Percentiles rank a stretch among this genome's conserved stretches.
Conservation (phyloP, 2,113 vertebrate genomes). For the Pterocles burchelli region DNA sequence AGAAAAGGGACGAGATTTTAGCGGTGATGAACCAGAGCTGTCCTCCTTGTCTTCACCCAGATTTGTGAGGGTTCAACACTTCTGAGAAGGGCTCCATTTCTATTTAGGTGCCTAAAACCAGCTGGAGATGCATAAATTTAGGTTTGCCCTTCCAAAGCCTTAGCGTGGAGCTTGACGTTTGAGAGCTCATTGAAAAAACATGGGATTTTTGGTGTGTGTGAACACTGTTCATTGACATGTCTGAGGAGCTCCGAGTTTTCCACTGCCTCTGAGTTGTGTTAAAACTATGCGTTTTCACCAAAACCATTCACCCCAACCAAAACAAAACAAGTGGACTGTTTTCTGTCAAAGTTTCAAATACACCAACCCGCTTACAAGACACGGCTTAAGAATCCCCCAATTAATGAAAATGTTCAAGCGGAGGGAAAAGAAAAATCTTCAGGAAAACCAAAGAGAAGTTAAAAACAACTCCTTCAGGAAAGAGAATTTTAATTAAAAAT, state of each 20-base stretch:
- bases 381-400: background rate
- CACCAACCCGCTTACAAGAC: background rate
- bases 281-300: slow-evolving; percentile 8
- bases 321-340: slow-evolving; percentile 55
- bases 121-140: background rate
- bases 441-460: background rate
- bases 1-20: background rate
- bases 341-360: slow-evolving; percentile 50
- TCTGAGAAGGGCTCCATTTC: background rate
- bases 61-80: background rate
- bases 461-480: slow-evolving; percentile 40
- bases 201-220: background rate
- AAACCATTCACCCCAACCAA: slow-evolving; percentile 32
- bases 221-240: background rate
- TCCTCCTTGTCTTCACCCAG: background rate
- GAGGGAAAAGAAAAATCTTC: slow-evolving; percentile 13
- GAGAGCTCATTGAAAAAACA: slow-evolving; percentile 29
- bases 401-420: slow-evolving; percentile 4
- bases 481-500: slow-evolving; percentile 65
- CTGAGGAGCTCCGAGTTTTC: slow-evolving; percentile 12
- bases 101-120: background rate
- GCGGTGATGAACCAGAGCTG: background rate
- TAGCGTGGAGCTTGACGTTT: background rate
- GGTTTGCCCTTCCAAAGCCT: background rate
- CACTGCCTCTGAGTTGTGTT: background rate